phyloP scores from a whole-genome alignment of 2,113 vertebrate species.

The Aptenodytes forsteri region DNA sequence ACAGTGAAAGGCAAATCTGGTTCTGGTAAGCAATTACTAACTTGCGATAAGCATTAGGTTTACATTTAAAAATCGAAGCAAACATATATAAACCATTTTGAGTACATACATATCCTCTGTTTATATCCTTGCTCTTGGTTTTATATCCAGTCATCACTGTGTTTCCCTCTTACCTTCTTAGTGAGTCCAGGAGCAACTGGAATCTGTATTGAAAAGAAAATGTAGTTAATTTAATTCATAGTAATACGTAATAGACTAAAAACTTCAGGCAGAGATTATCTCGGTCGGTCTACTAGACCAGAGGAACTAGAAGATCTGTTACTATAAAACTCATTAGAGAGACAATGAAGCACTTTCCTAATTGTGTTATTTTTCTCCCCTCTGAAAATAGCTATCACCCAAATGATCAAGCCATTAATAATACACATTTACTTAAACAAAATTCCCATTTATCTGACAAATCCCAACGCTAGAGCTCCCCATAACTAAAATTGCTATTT shows the following conservation, averaged over 20 bases:
- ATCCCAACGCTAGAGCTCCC: neutral
- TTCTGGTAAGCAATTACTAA: neutral
- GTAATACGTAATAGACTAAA: neutral
- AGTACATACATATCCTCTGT: neutral
- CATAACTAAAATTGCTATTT: neutral
- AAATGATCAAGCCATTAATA: neutral
- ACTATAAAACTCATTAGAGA: neutral
- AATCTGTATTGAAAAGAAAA: neutral
- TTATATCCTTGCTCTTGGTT: neutral
- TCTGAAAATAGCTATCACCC: neutral
- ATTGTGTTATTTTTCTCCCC: neutral
- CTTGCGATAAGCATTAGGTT: neutral
- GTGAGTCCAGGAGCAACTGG: neutral
- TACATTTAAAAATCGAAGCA: slow-evolving; percentile 20
- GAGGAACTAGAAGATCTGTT: neutral
- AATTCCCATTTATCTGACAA: neutral
- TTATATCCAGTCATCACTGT: neutral
- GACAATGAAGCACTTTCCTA: neutral
- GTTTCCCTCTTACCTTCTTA: neutral
- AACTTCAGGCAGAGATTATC: neutral
- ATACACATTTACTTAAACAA: neutral
- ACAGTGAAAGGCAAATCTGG: neutral
- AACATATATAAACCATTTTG: neutral
- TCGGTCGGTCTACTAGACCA: neutral
- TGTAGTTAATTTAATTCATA: neutral